Base-by-base conservation (phyloP, 2,113 vertebrate genomes). In the Odontesthes bonariensis region DNA sequence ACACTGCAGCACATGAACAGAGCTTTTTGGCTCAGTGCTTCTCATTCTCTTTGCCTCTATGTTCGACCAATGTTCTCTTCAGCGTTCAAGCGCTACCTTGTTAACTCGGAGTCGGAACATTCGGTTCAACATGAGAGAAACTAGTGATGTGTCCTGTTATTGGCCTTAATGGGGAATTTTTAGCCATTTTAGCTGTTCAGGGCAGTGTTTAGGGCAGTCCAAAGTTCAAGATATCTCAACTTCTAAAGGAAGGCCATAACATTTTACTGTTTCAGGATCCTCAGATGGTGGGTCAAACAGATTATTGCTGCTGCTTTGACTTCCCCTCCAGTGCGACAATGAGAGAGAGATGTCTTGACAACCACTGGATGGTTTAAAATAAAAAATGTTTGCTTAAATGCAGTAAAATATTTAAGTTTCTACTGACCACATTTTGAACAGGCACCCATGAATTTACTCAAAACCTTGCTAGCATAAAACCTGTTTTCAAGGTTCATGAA, bases 21-120 rank as follows among this genome's bases (percentile, higher is more conserved):
- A 81, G 78, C 68, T 87, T 75, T 88, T 86, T 88, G 83, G 69
- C 76, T 88, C 86, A 81, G 55, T 86, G 84, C 81, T 80, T 70
- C 73, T 59, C 46, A 73, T 78, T 60, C 60, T 88, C 67, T 63
- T 55, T 54, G 40, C 55, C 22, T 75, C 58, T 42, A 14, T 65
- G 61, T 86, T 84, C 55, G 56, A 82, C 83, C 77, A 58, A 56
- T 68, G 73, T 53, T 81, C 70, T 40, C 66, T 73, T 69, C 73
- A 16, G 67, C 59, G 56, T 75, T 77, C 73, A 75, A 68, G 33
- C 38, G 7, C 57, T 79, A 78, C 66, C 70, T 85, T 82, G 79
- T 85, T 88, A 84, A 79, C 58, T 69, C 66, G 33, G 33, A 75
- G 75, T 88, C 77, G 42, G 61, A 84, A 88, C 73, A 81, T 68